A percentile compares a stretch with the other conserved stretches of the same genome.
Conservation (phyloP, 2,797 vertebrate species). For the Delichon dasypus region DNA sequence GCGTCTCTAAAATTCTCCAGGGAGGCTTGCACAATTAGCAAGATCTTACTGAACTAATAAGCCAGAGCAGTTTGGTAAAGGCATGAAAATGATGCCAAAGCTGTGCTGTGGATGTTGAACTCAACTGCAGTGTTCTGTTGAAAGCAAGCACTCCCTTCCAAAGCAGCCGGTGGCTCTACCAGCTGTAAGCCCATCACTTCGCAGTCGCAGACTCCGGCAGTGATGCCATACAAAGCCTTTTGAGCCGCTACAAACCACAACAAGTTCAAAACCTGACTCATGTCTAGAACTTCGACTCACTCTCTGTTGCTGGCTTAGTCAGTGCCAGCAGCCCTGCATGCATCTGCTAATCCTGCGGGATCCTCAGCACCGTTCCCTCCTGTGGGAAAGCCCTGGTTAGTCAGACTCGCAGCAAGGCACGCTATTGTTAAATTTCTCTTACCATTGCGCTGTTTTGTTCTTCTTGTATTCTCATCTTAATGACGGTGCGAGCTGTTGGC, state of each 20-base stretch:
- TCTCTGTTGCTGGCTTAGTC: background rate
- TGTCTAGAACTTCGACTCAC: background rate
- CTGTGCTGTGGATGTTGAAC: background rate
- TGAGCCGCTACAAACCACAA: slow-evolving; percentile 48
- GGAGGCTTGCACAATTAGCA: background rate
- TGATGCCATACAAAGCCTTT: background rate
- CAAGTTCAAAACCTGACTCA: slow-evolving; percentile 47
- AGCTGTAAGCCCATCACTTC: background rate
- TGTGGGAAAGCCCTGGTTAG: slow-evolving; percentile 25
- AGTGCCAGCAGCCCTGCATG: background rate
- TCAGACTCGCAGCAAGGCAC: background rate
- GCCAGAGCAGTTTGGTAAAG: background rate
- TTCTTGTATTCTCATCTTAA: slow-evolving; percentile 33
- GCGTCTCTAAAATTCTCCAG: background rate
- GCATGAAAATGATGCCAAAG: background rate
- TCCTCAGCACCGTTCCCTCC: background rate
- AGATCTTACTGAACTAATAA: background rate
- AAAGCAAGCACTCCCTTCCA: background rate
- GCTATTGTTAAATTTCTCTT: slow-evolving; percentile 37
- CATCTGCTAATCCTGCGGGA: background rate
- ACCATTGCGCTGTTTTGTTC: slow-evolving; percentile 57
- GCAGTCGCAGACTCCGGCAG: background rate
- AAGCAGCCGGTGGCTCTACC: background rate
- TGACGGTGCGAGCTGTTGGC: background rate
- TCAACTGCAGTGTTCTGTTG: background rate